phyloP scores from a whole-genome alignment of 2,113 vertebrate genomes.

The Cyanoramphus novaezelandiae region DNA sequence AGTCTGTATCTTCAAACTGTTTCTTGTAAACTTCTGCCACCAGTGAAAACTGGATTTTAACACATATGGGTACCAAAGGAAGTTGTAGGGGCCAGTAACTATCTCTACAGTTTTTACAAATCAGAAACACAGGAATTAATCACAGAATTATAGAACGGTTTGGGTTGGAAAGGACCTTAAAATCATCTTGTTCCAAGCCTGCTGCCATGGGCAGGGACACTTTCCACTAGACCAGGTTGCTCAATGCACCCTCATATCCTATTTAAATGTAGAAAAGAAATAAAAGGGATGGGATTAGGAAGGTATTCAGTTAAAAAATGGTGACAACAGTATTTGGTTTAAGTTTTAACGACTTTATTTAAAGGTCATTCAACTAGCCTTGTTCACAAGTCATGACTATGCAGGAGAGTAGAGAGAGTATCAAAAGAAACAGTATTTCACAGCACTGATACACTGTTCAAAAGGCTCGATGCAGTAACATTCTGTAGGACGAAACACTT shows the following conservation, averaged over 20 bases:
- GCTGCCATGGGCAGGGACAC: not conserved
- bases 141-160: not conserved
- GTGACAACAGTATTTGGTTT: not conserved
- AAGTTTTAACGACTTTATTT: not conserved
- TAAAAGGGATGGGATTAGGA: not conserved
- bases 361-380: too few relatives aligned
- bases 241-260: not conserved
- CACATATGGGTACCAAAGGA: accelerated
- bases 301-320: not conserved
- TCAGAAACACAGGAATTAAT: not conserved
- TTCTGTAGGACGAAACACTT: not conserved
- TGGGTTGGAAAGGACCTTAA: not conserved
- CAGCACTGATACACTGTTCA: accelerated
- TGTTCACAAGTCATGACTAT: not conserved
- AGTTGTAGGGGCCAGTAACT: not conserved
- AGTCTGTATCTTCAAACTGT: not conserved
- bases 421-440: not conserved
- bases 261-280: not conserved
- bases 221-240: not conserved
- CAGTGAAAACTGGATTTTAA: not conserved
- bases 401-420: not conserved
- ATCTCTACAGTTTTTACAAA: not conserved
- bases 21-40: not conserved
- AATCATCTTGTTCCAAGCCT: not conserved
- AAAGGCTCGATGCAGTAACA: accelerated